Percentiles rank a stretch among this genome's conserved stretches.
These are phyloP conservation scores for Phrixothrix hirtus DNA, from an alignment of 2,888 invertebrate species.

Conservation along the genomic window DNA sequence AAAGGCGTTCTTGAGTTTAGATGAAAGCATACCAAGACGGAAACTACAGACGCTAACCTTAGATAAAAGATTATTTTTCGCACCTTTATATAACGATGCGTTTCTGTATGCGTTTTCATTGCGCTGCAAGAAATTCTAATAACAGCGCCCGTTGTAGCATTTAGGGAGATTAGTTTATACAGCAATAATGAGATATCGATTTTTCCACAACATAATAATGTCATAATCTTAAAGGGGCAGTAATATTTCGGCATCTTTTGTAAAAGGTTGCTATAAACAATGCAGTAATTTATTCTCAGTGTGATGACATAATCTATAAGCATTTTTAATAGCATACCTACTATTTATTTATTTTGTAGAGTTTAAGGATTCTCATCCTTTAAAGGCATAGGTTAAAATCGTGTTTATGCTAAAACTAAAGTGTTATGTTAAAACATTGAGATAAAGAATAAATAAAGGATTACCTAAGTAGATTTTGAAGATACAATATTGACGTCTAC, in stretches of 20 bases:
- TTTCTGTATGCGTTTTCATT: slow-evolving; percentile 10
- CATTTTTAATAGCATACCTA: no score
- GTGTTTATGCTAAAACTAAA: no score
- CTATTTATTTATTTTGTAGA: no score
- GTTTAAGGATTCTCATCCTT: no score
- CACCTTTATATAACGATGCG: slow-evolving; percentile 18
- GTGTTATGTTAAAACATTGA: no score
- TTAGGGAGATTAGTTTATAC: slow-evolving; percentile 9
- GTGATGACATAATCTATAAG: no score
- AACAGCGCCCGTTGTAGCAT: slow-evolving; percentile 2
- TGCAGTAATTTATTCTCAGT: no score
- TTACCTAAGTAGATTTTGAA: no score
- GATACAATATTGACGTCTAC: no score
- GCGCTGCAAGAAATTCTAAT: not conserved
- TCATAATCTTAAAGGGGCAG: slow-evolving; percentile 7
- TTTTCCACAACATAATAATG: slow-evolving; percentile 15
- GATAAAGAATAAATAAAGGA: no score
- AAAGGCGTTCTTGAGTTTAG: slow-evolving; percentile 49
- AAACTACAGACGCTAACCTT: slow-evolving; percentile 11
- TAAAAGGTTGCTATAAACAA: no score
- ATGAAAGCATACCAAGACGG: slow-evolving; percentile 41
- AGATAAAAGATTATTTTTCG: slow-evolving; percentile 30
- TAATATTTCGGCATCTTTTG: slow-evolving; percentile 2
- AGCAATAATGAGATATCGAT: slow-evolving; percentile 18
- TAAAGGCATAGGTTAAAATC: no score